These are phyloP conservation scores for Melanocharis versteri DNA, from an alignment of 2,113 vertebrate species.

Conservation along the genomic window DNA sequence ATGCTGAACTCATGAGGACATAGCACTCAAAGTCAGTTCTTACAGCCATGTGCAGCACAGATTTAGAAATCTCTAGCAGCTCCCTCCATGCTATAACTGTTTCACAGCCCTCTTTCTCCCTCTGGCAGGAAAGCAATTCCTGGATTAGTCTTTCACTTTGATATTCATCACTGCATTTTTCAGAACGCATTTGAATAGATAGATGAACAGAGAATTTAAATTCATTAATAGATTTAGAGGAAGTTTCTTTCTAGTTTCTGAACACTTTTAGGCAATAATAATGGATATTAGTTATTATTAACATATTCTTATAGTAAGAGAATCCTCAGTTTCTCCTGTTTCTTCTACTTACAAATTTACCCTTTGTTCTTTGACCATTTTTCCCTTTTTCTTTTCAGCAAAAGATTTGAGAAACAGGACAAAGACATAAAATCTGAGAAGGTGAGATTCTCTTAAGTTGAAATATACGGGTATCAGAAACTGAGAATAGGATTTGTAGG, in stretches of 20 bases:
- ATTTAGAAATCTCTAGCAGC: neutral
- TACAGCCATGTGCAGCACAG: neutral
- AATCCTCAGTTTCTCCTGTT: neutral
- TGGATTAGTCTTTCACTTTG: neutral
- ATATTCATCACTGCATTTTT: neutral
- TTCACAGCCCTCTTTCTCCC: neutral
- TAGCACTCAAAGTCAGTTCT: neutral
- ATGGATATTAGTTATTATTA: neutral
- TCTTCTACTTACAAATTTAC: neutral
- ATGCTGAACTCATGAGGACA: neutral
- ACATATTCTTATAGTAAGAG: neutral
- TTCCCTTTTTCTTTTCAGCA: neutral
- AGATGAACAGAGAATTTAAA: neutral
- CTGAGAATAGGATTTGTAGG: neutral
- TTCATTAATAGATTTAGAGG: neutral
- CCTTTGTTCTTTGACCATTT: neutral
- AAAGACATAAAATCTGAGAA: neutral
- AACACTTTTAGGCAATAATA: neutral
- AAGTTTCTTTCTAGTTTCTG: neutral
- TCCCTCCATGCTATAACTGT: neutral
- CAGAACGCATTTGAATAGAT: neutral
- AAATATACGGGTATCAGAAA: neutral
- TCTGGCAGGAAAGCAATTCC: neutral
- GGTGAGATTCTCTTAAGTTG: neutral
- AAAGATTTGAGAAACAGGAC: neutral